Evolutionary conservation across 2,113 vertebrate species (phyloP).

Genomic region (Lichenostomus cassidix): DNA sequence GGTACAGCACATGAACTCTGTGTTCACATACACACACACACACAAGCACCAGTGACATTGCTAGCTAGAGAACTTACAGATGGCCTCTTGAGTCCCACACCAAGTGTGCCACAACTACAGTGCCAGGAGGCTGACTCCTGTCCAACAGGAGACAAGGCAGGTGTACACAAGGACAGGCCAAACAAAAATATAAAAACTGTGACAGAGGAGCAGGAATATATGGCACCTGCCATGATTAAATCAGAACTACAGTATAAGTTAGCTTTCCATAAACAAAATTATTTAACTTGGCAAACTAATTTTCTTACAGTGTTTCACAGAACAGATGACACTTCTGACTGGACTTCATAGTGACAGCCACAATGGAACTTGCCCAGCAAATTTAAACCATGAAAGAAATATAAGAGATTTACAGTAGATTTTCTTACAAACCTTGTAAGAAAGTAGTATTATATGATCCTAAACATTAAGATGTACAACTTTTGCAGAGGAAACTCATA

Average conservation of each 20-base stretch:
- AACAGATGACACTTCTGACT: background rate
- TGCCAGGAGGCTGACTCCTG: conserved; percentile 84
- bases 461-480: background rate
- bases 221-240: conserved; percentile 40
- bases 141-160: conserved; percentile 76
- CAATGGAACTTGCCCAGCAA: background rate
- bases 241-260: background rate
- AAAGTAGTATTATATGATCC: background rate
- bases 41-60: conserved; percentile 61
- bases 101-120: conserved; percentile 85
- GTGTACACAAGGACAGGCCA: conserved; percentile 73
- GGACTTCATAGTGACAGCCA: background rate
- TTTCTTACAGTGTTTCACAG: background rate
- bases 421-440: background rate
- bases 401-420: background rate
- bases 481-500: background rate
- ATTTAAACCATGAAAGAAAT: background rate
- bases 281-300: background rate
- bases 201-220: conserved; percentile 64
- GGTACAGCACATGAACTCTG: conserved; percentile 58
- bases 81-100: conserved; percentile 83
- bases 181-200: conserved; percentile 70
- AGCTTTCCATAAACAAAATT: background rate
- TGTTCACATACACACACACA: conserved; percentile 47
- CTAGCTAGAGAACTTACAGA: conserved; percentile 79